phyloP scores from a whole-genome alignment of 1,140 invertebrate genomes.

The Helicoverpa armigera region DNA sequence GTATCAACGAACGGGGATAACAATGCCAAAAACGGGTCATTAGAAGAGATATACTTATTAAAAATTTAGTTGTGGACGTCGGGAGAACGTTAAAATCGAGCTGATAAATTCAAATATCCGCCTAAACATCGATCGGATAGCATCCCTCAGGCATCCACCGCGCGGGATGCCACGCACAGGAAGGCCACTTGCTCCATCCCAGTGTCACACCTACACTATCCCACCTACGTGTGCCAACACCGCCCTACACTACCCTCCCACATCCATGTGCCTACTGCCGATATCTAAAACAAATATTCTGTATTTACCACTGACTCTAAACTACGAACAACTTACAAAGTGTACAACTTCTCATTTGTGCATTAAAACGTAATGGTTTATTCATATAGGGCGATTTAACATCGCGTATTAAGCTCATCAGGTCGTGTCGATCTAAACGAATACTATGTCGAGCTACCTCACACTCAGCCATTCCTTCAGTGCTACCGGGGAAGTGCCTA shows the following conservation, averaged over 20 bases:
- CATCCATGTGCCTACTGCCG: slow-evolving; percentile 21
- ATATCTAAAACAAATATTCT: slow-evolving; percentile 13
- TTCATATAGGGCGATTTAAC: slow-evolving; percentile 36
- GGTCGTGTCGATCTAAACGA: slow-evolving; percentile 46
- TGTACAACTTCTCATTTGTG: slow-evolving; percentile 13
- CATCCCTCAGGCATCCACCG: background rate
- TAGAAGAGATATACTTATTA: slow-evolving; percentile 35
- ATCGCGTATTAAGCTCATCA: slow-evolving; percentile 44
- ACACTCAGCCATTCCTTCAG: slow-evolving; percentile 15
- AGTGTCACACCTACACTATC: background rate
- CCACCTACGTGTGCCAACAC: background rate
- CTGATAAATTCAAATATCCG: slow-evolving; percentile 35
- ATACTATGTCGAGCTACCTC: slow-evolving; percentile 19
- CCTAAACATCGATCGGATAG: slow-evolving; percentile 4
- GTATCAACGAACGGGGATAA: slow-evolving; percentile 45
- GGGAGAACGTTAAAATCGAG: slow-evolving; percentile 41
- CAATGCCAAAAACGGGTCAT: slow-evolving; percentile 46
- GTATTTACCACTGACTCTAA: slow-evolving; percentile 27
- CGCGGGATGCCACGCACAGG: background rate
- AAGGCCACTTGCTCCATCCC: slow-evolving; percentile 32
- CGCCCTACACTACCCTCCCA: slow-evolving; percentile 5
- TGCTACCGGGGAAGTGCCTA: slow-evolving; percentile 36
- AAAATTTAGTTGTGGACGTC: slow-evolving; percentile 39
- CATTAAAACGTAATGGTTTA: slow-evolving; percentile 28
- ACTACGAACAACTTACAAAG: slow-evolving; percentile 25